Percentiles rank a stretch among this genome's conserved stretches.
These are phyloP conservation scores for Anisognathus igniventris DNA, from an alignment of 2,797 vertebrate genomes.

Conservation along the genomic window DNA sequence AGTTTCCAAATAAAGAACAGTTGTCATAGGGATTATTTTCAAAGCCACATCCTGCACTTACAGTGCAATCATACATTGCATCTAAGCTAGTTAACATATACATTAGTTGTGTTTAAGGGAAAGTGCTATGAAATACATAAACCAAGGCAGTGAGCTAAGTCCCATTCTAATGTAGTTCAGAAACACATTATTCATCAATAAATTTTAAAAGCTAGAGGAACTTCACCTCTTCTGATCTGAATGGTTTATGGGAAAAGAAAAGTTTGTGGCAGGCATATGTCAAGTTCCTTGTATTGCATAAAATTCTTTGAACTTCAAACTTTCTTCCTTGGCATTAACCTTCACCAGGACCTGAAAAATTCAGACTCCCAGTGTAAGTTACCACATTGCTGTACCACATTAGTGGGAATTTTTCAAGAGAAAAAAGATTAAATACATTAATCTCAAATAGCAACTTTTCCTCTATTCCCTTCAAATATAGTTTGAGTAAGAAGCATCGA, in stretches of 20 bases:
- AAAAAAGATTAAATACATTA: not conserved
- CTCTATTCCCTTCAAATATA: not conserved
- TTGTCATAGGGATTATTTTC: not conserved
- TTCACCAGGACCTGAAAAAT: not conserved
- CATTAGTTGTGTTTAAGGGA: not conserved
- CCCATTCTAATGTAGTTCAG: not conserved
- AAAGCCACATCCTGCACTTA: not conserved
- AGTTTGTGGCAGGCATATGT: not conserved
- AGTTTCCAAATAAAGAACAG: not conserved
- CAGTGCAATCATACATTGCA: not conserved
- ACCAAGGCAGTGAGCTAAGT: not conserved
- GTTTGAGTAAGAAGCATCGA: not conserved
- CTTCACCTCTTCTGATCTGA: not conserved
- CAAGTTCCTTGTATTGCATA: not conserved
- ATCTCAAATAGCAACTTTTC: not conserved
- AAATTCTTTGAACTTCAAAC: not conserved
- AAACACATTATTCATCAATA: not conserved
- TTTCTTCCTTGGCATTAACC: not conserved
- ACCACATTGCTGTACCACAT: not conserved
- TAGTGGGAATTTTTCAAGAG: not conserved
- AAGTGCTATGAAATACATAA: not conserved
- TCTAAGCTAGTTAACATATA: not conserved
- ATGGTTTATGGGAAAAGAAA: not conserved
- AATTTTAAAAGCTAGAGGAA: not conserved
- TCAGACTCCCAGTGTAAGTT: not conserved